phyloP scores from a whole-genome alignment of 2,113 vertebrate genomes.

The Psittacula cyanocephala region DNA sequence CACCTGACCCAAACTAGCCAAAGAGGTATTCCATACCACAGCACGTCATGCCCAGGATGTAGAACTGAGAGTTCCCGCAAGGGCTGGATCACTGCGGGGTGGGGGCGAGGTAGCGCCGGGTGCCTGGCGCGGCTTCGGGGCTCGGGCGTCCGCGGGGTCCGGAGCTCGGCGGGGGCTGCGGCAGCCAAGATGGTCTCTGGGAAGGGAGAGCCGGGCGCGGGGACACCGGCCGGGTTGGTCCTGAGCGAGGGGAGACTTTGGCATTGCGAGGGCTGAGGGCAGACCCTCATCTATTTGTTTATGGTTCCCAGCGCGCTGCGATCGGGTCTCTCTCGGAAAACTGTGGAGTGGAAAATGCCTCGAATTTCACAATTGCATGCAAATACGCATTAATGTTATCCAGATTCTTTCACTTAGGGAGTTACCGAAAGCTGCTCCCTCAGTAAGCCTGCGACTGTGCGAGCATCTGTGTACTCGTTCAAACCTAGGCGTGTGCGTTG shows the following conservation, averaged over 20 bases:
- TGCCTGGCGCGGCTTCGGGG: neutral
- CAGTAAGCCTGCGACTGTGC: neutral
- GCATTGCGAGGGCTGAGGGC: neutral
- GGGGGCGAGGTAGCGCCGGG: neutral
- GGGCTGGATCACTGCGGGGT: too few relatives aligned
- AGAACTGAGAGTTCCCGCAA: too few relatives aligned
- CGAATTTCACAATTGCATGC: constrained; percentile 32
- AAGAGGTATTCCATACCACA: too few relatives aligned
- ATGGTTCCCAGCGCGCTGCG: neutral
- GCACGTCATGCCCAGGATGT: too few relatives aligned
- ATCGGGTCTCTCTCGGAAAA: neutral
- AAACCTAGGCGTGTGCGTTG: neutral
- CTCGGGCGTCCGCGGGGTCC: neutral
- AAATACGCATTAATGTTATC: neutral
- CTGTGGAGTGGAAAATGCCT: constrained; percentile 22
- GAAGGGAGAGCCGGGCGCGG: neutral
- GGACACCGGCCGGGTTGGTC: neutral
- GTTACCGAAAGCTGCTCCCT: neutral
- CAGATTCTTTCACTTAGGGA: constrained; percentile 8
- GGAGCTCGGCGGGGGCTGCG: neutral
- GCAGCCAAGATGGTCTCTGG: neutral
- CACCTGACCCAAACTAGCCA: too few relatives aligned
- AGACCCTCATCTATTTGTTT: neutral
- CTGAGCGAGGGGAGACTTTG: neutral
- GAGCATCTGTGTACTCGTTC: neutral